Evolutionary conservation across 2,888 invertebrate genomes (phyloP).

Genomic region (Gnatocerus cornutus): DNA sequence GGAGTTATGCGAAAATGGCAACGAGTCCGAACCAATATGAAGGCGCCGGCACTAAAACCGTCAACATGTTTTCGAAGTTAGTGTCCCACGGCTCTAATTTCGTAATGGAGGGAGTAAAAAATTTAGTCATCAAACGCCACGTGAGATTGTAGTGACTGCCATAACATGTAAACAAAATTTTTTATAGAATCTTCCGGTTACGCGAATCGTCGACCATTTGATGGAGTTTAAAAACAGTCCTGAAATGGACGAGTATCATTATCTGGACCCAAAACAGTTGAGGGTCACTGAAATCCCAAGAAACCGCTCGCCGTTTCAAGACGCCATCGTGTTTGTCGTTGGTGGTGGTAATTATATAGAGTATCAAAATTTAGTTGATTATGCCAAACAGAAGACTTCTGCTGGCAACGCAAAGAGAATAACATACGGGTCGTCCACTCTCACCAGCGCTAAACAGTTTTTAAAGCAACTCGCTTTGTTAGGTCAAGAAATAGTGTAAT

Average conservation of each 20-base stretch:
- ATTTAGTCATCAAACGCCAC: constrained; percentile 98
- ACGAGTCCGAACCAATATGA: constrained; percentile 87
- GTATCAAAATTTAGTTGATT: constrained; percentile 98
- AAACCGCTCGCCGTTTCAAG: constrained; percentile 83
- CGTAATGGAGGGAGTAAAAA: constrained; percentile 99
- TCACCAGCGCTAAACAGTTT: constrained; percentile 95
- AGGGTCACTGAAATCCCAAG: constrained; percentile 80
- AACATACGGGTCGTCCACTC: constrained; percentile 95
- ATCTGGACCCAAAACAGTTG: constrained; percentile 96
- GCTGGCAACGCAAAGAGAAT: constrained; percentile 84
- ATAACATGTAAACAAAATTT: no score
- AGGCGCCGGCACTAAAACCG: constrained; percentile 94
- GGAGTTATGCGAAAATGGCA: constrained; percentile 86
- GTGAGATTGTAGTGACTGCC: constrained; percentile 73
- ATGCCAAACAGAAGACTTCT: constrained; percentile 88
- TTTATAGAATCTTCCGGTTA: constrained; percentile 91
- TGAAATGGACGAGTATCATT: constrained; percentile 91
- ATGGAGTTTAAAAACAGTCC: constrained; percentile 86
- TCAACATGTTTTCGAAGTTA: constrained; percentile 98
- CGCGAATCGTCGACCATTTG: constrained; percentile 91
- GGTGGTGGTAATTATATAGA: constrained; percentile 99
- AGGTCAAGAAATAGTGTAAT: constrained; percentile 78
- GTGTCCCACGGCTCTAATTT: constrained; percentile 98
- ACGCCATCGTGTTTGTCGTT: constrained; percentile 92
- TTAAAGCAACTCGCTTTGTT: constrained; percentile 90